Conservation (phyloP, 2,888 invertebrate genomes). For the Proisotoma minuta region DNA sequence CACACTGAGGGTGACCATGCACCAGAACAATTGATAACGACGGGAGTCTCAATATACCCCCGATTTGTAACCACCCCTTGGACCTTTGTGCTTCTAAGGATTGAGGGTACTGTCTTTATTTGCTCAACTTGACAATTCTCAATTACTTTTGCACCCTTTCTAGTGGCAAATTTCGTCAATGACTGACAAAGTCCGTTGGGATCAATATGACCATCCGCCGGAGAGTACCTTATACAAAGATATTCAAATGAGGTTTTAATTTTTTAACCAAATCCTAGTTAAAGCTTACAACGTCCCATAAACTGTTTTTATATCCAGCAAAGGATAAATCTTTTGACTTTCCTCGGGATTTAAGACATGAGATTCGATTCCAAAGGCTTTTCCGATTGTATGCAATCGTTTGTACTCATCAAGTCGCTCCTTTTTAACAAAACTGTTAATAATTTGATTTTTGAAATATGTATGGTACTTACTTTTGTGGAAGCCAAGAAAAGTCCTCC, state of each 20-base stretch:
- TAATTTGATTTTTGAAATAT: background rate
- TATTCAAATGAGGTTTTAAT: too few relatives aligned
- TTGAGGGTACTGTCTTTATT: slow-evolving; percentile 44
- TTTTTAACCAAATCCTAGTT: too few relatives aligned
- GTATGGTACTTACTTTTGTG: slow-evolving; percentile 52
- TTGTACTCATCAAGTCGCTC: slow-evolving; percentile 77
- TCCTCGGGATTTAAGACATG: slow-evolving; percentile 56
- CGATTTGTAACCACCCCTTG: slow-evolving; percentile 11
- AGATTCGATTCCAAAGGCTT: slow-evolving; percentile 71
- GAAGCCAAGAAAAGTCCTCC: slow-evolving; percentile 84
- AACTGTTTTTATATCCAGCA: slow-evolving; percentile 69
- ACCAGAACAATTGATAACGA: slow-evolving; percentile 19
- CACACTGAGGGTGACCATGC: slow-evolving; percentile 77
- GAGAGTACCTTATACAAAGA: too few relatives aligned
- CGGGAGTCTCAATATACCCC: slow-evolving; percentile 14
- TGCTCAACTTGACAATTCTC: slow-evolving; percentile 36
- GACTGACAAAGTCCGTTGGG: slow-evolving; percentile 75
- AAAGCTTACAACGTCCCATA: slow-evolving; percentile 71
- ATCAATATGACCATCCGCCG: slow-evolving; percentile 55
- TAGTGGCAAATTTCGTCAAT: slow-evolving; percentile 66
- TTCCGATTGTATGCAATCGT: slow-evolving; percentile 72
- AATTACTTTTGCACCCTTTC: slow-evolving; percentile 61
- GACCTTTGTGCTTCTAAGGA: slow-evolving; percentile 1
- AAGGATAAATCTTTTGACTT: slow-evolving; percentile 57
- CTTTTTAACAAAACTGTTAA: slow-evolving; percentile 51